Evolutionary conservation across 92 coral and sea anemone genomes (phyloP).

Genomic region (Porites divaricata): DNA sequence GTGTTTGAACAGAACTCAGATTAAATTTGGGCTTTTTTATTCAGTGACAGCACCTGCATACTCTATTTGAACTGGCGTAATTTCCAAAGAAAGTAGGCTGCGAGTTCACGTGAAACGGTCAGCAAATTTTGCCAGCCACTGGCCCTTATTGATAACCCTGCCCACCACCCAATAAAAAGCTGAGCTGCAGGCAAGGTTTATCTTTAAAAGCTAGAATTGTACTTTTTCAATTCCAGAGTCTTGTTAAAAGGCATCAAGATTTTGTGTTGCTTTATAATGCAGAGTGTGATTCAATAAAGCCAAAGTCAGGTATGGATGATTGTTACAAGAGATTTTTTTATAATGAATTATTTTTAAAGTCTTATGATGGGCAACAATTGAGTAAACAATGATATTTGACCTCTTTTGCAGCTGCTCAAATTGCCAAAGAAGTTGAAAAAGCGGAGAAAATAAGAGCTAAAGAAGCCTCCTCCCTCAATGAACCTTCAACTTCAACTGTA

Average conservation of each 20-base stretch:
- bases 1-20: no score
- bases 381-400: not conserved
- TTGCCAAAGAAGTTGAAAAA: conserved; percentile 84
- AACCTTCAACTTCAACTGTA: conserved; percentile 48
- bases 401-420: conserved; percentile 64
- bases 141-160: no score
- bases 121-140: no score
- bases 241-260: conserved; percentile 89
- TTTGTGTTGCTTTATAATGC: conserved; percentile 87
- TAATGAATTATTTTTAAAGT: no score
- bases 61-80: no score
- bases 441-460: conserved; percentile 67
- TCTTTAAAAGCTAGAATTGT: not conserved
- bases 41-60: no score
- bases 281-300: conserved; percentile 82
- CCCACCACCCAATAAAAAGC: no score
- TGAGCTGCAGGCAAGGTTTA: no score
- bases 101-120: no score
- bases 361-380: not conserved
- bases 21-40: no score
- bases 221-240: conserved; percentile 49
- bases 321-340: no score
- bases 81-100: no score
- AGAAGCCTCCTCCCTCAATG: conserved; percentile 35
- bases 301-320: conserved; percentile 76